phyloP scores from a whole-genome alignment of 92 coral and sea anemone species.

The Parazoanthus atlanticus region DNA sequence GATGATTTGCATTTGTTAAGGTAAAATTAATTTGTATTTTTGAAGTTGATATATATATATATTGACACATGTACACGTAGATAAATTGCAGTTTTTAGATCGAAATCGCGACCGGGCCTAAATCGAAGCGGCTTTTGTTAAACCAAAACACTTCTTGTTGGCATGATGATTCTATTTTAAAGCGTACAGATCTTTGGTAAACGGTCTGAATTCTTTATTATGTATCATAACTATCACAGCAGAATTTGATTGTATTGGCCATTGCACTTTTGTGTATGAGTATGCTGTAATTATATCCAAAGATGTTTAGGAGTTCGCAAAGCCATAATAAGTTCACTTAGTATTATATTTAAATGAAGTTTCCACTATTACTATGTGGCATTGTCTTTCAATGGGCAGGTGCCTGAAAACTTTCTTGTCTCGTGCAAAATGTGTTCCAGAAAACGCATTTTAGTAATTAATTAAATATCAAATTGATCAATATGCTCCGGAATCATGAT shows the following conservation, averaged over 20 bases:
- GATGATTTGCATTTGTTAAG: neutral
- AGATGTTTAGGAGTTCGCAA: no score
- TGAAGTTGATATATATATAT: neutral
- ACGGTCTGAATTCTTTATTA: neutral
- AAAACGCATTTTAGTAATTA: neutral
- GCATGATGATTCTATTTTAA: no score
- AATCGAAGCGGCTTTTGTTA: no score
- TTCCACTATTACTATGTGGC: neutral
- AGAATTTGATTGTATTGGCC: no score
- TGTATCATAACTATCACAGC: no score
- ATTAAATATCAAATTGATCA: no score
- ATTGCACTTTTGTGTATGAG: no score
- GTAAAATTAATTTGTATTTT: neutral
- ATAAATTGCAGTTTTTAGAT: neutral
- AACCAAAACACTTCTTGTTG: no score
- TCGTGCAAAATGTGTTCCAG: neutral
- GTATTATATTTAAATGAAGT: no score
- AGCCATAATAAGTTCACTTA: no score
- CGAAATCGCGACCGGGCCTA: neutral
- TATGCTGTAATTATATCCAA: no score
- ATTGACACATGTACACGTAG: neutral
- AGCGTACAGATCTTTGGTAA: neutral
- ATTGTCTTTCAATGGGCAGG: neutral
- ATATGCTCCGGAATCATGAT: no score
- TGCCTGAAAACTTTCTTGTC: neutral